A percentile compares a stretch with the other conserved stretches of the same genome.
phyloP scores from a whole-genome alignment of 1,140 invertebrate species.

The Littorina saxatilis region DNA sequence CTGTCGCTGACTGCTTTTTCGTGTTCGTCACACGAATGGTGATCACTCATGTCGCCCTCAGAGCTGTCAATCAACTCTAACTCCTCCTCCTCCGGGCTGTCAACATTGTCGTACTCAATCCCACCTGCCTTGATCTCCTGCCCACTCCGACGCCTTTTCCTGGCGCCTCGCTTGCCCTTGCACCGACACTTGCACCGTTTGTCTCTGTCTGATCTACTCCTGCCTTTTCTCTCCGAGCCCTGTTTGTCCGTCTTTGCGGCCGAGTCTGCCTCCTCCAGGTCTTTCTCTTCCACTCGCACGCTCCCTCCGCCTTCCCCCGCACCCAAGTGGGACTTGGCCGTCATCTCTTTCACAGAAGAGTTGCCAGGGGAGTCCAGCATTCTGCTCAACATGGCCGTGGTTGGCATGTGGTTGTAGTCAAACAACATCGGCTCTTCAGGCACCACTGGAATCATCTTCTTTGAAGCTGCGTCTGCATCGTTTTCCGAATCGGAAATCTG shows the following conservation, averaged over 20 bases:
- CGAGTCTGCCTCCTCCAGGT: neutral
- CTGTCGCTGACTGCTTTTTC: neutral
- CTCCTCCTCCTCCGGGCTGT: too few relatives aligned
- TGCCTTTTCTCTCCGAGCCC: too few relatives aligned
- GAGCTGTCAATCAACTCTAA: too few relatives aligned
- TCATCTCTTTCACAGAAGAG: neutral
- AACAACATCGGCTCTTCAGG: neutral
- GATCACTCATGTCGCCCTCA: too few relatives aligned
- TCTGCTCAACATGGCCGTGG: neutral
- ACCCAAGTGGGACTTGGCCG: too few relatives aligned
- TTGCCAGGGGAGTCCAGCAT: neutral
- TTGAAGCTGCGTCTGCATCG: neutral
- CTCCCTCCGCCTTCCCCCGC: neutral
- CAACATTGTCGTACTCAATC: too few relatives aligned
- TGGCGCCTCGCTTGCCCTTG: too few relatives aligned
- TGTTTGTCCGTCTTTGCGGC: too few relatives aligned
- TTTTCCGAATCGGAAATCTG: neutral
- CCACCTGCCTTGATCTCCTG: too few relatives aligned
- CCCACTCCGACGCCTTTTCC: too few relatives aligned
- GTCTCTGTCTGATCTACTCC: too few relatives aligned
- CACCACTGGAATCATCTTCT: neutral
- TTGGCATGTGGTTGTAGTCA: slow-evolving; percentile 3
- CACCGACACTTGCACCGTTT: too few relatives aligned
- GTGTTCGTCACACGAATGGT: neutral
- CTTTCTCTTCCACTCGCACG: neutral